Base-by-base conservation (phyloP, 2,888 invertebrate genomes). In the Tetranychus piercei region DNA sequence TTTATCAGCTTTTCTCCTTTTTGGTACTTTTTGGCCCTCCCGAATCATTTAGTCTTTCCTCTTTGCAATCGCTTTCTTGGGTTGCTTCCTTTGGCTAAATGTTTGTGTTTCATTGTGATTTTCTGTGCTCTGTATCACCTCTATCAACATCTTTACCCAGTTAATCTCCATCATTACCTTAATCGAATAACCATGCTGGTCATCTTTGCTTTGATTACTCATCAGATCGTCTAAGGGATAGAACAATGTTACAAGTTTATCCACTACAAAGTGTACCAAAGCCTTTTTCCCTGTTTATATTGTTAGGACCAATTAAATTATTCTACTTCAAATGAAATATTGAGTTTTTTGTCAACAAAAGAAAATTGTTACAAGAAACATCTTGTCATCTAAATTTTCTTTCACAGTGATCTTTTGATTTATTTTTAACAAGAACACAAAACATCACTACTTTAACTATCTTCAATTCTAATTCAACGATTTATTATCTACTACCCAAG, bases 191-290 rank as follows among this genome's bases (percentile, higher is more conserved):
- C 9, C 55, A 55, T 55, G 55, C 55, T 55, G 55, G 55, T 55
- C 55, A 55, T 15, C 15, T 55, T 55, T 15, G 5, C 15, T 15
- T 55, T 15, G 15, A 55, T 55, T 55, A 55, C 55, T 55, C 15
- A 55, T 7, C 15, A 1, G 15, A 55, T 55, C 55, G 15, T 55
- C 55, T 15, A 55, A 55, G 55, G 55, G 7, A 15, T 55, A 55
- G 55, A 55, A 55, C 55, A 55, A 55, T 55, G 55, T 55, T 55
- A 55, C 55, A 55, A 55, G 55, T 55, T 55, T 55, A 55, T 55
- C 15, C 15, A 55, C 9, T 55, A 15, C 11, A 55, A 55, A 55
- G 55, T 55, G 55, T 15, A 55, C 55, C 55, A 55, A 55, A 55
- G 55, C 55, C 55, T 55, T 55, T 55, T 55, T 15, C 55, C 55